These are phyloP conservation scores for Pyrocephalus nanus DNA, from an alignment of 2,797 vertebrate genomes.

Conservation along the genomic window DNA sequence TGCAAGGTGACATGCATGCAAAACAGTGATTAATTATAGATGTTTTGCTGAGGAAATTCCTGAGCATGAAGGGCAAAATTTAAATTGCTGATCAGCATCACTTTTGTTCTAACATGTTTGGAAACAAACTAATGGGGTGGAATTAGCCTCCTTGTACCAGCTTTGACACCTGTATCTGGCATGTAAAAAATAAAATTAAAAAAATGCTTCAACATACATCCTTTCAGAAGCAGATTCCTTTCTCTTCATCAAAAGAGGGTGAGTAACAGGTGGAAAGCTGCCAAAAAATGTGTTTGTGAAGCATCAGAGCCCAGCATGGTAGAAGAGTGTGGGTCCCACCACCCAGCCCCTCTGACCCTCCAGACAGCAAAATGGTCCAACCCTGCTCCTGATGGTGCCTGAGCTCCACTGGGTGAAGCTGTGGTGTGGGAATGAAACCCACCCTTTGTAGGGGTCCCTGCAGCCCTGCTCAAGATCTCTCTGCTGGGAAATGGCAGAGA, in stretches of 20 bases:
- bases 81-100: constrained; percentile 57
- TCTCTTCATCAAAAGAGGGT: background rate
- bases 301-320: background rate
- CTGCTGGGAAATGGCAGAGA: accelerated
- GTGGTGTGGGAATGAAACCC: background rate
- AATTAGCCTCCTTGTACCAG: background rate
- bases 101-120: constrained; percentile 61
- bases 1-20: background rate
- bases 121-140: constrained; percentile 59
- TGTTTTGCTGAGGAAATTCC: constrained; percentile 48
- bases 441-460: background rate
- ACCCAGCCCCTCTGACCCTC: background rate
- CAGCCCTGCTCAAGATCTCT: background rate
- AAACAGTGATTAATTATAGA: constrained; percentile 57
- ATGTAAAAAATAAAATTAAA: background rate
- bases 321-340: too few relatives aligned
- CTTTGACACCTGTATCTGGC: constrained; percentile 18
- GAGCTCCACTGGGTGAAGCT: background rate
- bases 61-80: constrained; percentile 30
- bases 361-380: background rate
- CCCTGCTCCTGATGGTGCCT: background rate
- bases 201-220: background rate
- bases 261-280: background rate
- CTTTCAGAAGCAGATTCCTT: background rate
- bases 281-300: background rate